Percentiles rank a stretch among this genome's conserved stretches.
phyloP scores from a whole-genome alignment of 1,140 invertebrate genomes.

The Drosophila malerkotliana region DNA sequence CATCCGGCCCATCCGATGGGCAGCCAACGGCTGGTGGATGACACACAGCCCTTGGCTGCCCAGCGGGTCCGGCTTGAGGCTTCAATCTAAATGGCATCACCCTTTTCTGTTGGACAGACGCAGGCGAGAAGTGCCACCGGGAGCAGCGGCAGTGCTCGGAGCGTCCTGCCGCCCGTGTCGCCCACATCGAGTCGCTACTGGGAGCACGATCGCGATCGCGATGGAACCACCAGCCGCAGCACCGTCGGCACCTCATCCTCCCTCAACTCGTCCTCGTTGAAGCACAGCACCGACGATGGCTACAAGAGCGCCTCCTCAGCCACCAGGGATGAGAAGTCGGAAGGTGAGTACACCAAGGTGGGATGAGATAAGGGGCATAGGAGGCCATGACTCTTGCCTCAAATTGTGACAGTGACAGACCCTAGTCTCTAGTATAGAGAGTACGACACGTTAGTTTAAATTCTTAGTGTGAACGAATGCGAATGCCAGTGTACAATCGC shows the following conservation, averaged over 20 bases:
- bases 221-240: conserved; percentile 41
- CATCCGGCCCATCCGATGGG: conserved; percentile 14
- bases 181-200: conserved; percentile 78
- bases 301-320: conserved; percentile 42
- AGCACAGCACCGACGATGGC: conserved; percentile 59
- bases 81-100: not conserved
- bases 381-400: not conserved
- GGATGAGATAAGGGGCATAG: no score
- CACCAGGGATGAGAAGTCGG: conserved; percentile 67
- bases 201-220: conserved; percentile 66
- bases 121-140: conserved; percentile 61
- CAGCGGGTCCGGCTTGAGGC: not conserved
- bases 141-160: conserved; percentile 44
- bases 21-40: not conserved
- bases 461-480: not conserved
- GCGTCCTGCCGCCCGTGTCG: conserved; percentile 74
- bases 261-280: conserved; percentile 58
- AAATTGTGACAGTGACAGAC: not conserved
- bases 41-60: not conserved
- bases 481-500: conserved; percentile 19
- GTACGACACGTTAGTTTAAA: conserved; percentile 3
- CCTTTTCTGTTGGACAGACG: conserved; percentile 26
- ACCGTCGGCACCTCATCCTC: conserved; percentile 44
- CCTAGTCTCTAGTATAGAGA: no score
- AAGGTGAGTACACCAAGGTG: conserved; percentile 52